Percentiles rank a stretch among this genome's conserved stretches.
phyloP scores from a whole-genome alignment of 2,113 vertebrate species.

The Lepus americanus region DNA sequence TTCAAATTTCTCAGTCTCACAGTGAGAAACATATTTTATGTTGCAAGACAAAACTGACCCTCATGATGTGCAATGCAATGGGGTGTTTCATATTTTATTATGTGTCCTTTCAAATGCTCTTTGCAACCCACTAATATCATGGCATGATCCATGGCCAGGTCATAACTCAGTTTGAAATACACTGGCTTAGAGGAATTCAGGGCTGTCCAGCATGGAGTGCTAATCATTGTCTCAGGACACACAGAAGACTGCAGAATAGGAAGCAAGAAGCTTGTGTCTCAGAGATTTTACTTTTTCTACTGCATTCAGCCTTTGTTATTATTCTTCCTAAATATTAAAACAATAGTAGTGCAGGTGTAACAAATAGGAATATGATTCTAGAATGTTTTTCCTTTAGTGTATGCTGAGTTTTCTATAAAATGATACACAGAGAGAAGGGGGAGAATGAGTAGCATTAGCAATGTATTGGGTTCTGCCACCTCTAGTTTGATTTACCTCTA shows the following conservation, averaged over 20 bases:
- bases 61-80: background rate
- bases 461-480: background rate
- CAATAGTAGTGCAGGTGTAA: background rate
- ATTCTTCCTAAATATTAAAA: background rate
- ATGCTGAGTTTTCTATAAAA: background rate
- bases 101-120: slow-evolving; percentile 1
- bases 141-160: background rate
- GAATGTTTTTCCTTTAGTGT: background rate
- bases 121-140: slow-evolving; percentile 16
- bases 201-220: background rate
- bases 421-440: background rate
- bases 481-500: background rate
- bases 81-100: slow-evolving; percentile 54
- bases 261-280: background rate
- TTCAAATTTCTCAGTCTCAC: slow-evolving; percentile 35
- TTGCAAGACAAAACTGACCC: slow-evolving; percentile 14
- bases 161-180: slow-evolving; percentile 17
- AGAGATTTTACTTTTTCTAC: background rate
- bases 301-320: background rate
- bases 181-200: background rate
- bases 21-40: background rate
- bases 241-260: background rate
- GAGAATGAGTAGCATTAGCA: background rate
- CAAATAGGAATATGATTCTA: background rate
- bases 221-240: background rate